Evolutionary conservation across 2,797 vertebrate genomes (phyloP).

Genomic region (Psittacula derbiana): DNA sequence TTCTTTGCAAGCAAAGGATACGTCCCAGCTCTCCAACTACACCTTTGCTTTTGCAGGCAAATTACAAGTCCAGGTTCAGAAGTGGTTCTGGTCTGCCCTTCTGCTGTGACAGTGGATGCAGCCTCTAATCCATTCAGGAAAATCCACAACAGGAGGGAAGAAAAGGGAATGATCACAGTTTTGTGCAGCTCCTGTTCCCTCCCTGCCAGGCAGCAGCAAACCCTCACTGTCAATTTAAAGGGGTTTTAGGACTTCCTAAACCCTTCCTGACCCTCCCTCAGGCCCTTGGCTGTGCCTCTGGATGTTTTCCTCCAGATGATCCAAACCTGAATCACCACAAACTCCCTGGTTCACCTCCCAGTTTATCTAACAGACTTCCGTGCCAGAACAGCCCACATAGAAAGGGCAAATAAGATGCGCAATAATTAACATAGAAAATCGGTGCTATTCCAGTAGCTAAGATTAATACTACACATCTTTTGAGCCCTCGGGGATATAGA

Average conservation of each 20-base stretch:
- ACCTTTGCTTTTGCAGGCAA: background rate
- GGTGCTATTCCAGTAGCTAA: background rate
- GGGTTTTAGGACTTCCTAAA: accelerated
- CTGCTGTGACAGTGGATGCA: background rate
- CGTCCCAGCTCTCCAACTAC: background rate
- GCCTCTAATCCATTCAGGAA: background rate
- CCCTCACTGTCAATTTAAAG: accelerated
- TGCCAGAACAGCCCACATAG: background rate
- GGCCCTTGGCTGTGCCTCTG: accelerated
- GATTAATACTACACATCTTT: background rate
- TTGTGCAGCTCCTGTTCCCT: background rate
- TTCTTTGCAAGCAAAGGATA: background rate
- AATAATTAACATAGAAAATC: background rate
- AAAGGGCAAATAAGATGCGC: background rate
- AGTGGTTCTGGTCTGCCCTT: background rate
- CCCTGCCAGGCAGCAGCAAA: background rate
- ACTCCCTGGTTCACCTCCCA: background rate
- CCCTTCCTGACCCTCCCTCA: background rate
- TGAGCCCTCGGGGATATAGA: background rate
- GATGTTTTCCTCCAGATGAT: accelerated
- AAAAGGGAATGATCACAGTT: background rate
- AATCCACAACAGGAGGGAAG: background rate
- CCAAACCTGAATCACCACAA: accelerated
- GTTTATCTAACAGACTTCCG: background rate
- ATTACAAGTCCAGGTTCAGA: background rate